These are phyloP conservation scores for Germaria angustata DNA, from an alignment of 2,888 invertebrate genomes.

Conservation along the genomic window DNA sequence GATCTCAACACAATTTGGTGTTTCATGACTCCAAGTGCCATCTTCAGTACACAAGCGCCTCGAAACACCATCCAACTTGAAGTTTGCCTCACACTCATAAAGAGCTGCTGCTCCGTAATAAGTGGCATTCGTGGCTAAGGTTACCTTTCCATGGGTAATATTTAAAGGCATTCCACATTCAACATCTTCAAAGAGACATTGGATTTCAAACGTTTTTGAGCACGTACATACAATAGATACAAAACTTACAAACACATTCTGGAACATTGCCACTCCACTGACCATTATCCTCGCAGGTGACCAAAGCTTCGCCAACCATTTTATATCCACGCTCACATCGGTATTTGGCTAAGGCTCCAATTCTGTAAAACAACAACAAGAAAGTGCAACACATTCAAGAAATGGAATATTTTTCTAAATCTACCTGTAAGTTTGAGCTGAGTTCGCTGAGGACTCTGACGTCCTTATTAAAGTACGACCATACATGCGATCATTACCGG, in stretches of 20 bases:
- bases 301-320: constrained; percentile 90
- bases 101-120: constrained; percentile 92
- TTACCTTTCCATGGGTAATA: constrained; percentile 87
- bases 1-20: constrained; percentile 91
- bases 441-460: constrained; percentile 84
- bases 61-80: constrained; percentile 90
- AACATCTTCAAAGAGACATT: constrained; percentile 83
- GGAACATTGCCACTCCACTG: constrained; percentile 92
- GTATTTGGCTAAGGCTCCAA: constrained; percentile 92
- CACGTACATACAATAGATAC: not conserved
- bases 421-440: constrained; percentile 88
- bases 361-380: constrained; percentile 75
- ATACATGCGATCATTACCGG: constrained; percentile 94
- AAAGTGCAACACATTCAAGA: not conserved
- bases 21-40: constrained; percentile 93
- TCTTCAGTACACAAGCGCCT: constrained; percentile 91
- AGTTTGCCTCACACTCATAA: constrained; percentile 91
- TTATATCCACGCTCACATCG: constrained; percentile 94
- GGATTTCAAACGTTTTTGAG: not conserved
- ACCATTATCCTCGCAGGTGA: constrained; percentile 92
- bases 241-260: constrained; percentile 88
- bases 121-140: constrained; percentile 91
- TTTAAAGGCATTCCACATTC: constrained; percentile 90
- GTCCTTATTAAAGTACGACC: constrained; percentile 91
- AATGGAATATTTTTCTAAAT: not conserved